A percentile compares a stretch with the other conserved stretches of the same genome.
Evolutionary conservation across 1,140 invertebrate species (phyloP).

Genomic region (Drosophila repletoides): DNA sequence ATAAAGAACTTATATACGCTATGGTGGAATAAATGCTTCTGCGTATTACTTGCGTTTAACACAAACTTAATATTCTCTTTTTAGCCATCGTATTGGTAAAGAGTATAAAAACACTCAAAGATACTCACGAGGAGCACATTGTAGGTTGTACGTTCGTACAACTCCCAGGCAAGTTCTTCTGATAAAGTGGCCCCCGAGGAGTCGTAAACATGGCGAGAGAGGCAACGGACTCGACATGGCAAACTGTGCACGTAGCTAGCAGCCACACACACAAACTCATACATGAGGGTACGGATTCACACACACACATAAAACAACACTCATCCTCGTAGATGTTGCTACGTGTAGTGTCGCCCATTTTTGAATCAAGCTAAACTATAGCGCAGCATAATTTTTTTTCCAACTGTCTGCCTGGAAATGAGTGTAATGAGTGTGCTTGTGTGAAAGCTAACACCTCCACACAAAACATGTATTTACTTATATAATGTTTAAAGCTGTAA

Average conservation of each 20-base stretch:
- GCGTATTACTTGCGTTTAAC: too few relatives aligned
- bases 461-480: neutral
- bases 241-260: slow-evolving; percentile 24
- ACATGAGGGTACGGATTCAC: neutral
- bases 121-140: slow-evolving; percentile 24
- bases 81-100: too few relatives aligned
- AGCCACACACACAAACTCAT: neutral
- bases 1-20: too few relatives aligned
- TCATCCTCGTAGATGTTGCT: too few relatives aligned
- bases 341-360: slow-evolving; percentile 69
- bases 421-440: slow-evolving; percentile 1
- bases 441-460: slow-evolving; percentile 27
- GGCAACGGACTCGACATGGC: slow-evolving; percentile 34
- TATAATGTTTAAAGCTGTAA: neutral
- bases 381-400: slow-evolving; percentile 53
- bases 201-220: slow-evolving; percentile 66
- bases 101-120: slow-evolving; percentile 10
- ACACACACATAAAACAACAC: neutral
- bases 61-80: too few relatives aligned
- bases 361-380: slow-evolving; percentile 55
- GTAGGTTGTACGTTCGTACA: slow-evolving; percentile 55
- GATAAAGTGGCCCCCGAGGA: slow-evolving; percentile 76
- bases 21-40: too few relatives aligned
- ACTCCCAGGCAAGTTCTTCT: slow-evolving; percentile 74
- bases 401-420: neutral